A percentile compares a stretch with the other conserved stretches of the same genome.
These are phyloP conservation scores for Excalfactoria chinensis DNA, from an alignment of 2,113 vertebrate species.

Conservation along the genomic window DNA sequence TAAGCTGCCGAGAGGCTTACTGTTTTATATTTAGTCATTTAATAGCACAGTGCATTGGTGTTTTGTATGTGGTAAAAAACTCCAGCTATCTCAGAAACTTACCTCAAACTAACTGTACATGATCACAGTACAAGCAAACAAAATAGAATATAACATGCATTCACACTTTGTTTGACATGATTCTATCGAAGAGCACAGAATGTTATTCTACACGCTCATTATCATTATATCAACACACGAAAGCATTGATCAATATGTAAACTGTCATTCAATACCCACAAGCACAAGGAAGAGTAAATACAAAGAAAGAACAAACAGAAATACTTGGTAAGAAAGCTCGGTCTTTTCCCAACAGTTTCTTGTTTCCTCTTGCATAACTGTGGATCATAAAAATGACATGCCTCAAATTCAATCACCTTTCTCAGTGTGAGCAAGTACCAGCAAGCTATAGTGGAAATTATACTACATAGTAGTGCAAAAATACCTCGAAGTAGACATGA, in stretches of 20 bases:
- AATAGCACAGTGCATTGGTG: not conserved
- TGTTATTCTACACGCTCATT: not conserved
- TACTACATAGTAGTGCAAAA: not conserved
- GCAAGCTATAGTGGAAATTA: not conserved
- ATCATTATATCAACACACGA: not conserved
- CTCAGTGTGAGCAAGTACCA: not conserved
- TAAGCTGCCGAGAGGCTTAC: not conserved
- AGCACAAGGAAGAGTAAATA: slow-evolving; percentile 30
- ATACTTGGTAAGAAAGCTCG: slow-evolving; percentile 49
- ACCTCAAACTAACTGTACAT: not conserved
- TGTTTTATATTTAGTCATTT: not conserved
- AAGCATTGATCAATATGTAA: not conserved
- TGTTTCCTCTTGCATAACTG: slow-evolving; percentile 74
- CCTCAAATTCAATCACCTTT: slow-evolving; percentile 31
- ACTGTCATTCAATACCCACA: slow-evolving; percentile 5
- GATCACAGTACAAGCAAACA: not conserved
- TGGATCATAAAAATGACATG: slow-evolving; percentile 71
- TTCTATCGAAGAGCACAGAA: not conserved
- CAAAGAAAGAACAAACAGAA: slow-evolving; percentile 37
- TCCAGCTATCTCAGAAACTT: not conserved
- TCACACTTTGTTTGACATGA: slow-evolving; percentile 40
- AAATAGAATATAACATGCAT: not conserved
- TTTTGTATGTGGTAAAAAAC: not conserved
- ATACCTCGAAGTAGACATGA: not conserved
- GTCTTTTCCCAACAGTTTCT: slow-evolving; percentile 68